Percentiles rank a stretch among this genome's conserved stretches.
Conservation (phyloP, 1,140 invertebrate genomes). For the Aethina tumida region DNA sequence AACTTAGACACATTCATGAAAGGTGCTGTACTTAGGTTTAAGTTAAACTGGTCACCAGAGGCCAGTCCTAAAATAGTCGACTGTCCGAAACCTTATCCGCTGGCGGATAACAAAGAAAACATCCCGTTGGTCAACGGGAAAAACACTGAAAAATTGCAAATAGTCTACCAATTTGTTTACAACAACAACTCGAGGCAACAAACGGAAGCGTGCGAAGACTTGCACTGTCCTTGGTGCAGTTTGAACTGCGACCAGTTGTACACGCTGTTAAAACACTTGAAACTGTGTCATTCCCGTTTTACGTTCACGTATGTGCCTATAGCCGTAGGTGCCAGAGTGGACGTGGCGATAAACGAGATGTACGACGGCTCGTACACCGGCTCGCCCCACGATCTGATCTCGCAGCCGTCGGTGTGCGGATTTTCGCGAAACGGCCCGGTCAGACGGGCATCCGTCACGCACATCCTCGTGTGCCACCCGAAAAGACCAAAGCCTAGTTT, state of each 20-base stretch:
- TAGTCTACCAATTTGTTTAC: conserved; percentile 93
- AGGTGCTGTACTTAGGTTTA: conserved; percentile 75
- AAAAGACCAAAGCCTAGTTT: conserved; percentile 56
- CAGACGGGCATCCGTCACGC: conserved; percentile 74
- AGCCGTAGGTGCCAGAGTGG: conserved; percentile 76
- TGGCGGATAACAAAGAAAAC: conserved; percentile 49
- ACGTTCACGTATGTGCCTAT: conserved; percentile 84
- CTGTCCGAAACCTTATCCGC: conserved; percentile 46
- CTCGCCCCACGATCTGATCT: conserved; percentile 81
- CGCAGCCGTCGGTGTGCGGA: conserved; percentile 47
- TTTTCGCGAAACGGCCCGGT: conserved; percentile 72
- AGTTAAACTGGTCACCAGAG: conserved; percentile 71
- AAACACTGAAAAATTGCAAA: conserved; percentile 47
- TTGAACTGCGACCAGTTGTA: conserved; percentile 81
- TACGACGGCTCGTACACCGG: conserved; percentile 94
- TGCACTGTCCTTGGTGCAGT: conserved; percentile 92
- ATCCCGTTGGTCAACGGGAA: conserved; percentile 33
- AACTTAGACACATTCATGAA: conserved; percentile 60
- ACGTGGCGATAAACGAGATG: conserved; percentile 89
- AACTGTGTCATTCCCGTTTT: conserved; percentile 87
- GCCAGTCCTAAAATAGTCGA: conserved; percentile 60
- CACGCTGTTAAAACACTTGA: conserved; percentile 84
- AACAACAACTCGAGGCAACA: conserved; percentile 91
- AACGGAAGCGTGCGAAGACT: conserved; percentile 85
- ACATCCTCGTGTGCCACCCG: conserved; percentile 80